Evolutionary conservation across 2,113 vertebrate species (phyloP).

Genomic region (Tauraco erythrolophus): DNA sequence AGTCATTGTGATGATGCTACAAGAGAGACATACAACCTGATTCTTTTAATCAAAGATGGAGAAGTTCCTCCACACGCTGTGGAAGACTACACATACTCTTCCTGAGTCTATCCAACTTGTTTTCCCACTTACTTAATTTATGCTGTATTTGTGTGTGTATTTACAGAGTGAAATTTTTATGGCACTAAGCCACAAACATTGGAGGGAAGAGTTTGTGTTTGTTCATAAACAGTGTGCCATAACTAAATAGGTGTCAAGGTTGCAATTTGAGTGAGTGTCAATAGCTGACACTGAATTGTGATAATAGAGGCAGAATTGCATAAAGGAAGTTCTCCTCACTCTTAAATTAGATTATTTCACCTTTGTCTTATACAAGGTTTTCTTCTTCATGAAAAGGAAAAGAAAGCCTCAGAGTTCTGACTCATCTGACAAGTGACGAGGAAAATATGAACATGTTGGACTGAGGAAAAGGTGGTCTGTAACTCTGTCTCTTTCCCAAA

Average conservation of each 20-base stretch:
- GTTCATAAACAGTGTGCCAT: neutral
- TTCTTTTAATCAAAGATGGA: neutral
- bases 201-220: neutral
- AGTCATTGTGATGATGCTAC: neutral
- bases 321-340: conserved; percentile 1
- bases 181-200: neutral
- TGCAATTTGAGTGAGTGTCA: neutral
- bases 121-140: neutral
- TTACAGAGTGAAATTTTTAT: neutral
- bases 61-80: neutral
- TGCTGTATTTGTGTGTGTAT: neutral
- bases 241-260: neutral
- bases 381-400: neutral
- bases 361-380: conserved; percentile 15
- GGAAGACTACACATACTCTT: neutral
- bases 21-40: rapidly evolving
- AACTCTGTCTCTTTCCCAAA: neutral
- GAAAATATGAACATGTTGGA: neutral
- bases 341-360: conserved; percentile 46
- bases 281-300: neutral
- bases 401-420: neutral
- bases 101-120: neutral
- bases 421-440: neutral
- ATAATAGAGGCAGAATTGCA: conserved; percentile 8
- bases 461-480: neutral